These are phyloP conservation scores for Steromphala cineraria DNA, from an alignment of 2,888 invertebrate genomes.

Conservation along the genomic window DNA sequence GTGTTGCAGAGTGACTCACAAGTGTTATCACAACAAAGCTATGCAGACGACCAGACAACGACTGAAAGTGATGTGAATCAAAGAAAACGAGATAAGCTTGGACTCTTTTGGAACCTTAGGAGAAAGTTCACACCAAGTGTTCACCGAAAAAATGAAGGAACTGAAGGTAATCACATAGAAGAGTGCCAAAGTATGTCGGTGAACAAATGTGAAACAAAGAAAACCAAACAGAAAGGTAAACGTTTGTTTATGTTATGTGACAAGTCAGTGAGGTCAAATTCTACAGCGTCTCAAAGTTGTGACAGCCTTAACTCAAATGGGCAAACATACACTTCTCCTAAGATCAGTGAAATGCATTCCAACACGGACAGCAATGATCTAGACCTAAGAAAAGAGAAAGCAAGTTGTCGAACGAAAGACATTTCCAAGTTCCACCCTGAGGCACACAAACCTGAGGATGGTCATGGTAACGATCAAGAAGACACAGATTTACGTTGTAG, in stretches of 20 bases:
- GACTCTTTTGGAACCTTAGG: slow-evolving; percentile 59
- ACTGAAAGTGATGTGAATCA: slow-evolving; percentile 37
- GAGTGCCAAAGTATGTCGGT: slow-evolving; percentile 44
- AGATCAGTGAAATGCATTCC: slow-evolving; percentile 57
- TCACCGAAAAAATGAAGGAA: slow-evolving; percentile 48
- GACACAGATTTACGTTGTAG: slow-evolving; percentile 4
- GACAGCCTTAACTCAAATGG: slow-evolving; percentile 61
- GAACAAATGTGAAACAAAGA: slow-evolving; percentile 45
- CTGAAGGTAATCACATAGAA: slow-evolving; percentile 47
- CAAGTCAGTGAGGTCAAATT: slow-evolving; percentile 53
- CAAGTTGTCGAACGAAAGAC: slow-evolving; percentile 63
- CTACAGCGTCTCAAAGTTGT: slow-evolving; percentile 58
- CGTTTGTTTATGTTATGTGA: slow-evolving; percentile 53
- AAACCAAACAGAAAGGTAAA: slow-evolving; percentile 54
- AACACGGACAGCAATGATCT: slow-evolving; percentile 59
- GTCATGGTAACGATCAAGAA: slow-evolving; percentile 14
- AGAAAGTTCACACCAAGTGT: slow-evolving; percentile 56
- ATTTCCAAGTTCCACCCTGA: slow-evolving; percentile 59
- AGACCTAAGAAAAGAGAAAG: slow-evolving; percentile 55
- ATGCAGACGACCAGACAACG: slow-evolving; percentile 45
- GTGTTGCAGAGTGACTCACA: slow-evolving; percentile 36
- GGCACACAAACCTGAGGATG: neutral
- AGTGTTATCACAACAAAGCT: slow-evolving; percentile 39
- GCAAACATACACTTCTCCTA: slow-evolving; percentile 48
- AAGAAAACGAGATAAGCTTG: slow-evolving; percentile 61